These are phyloP conservation scores for Diarsia brunnea DNA, from an alignment of 2,888 invertebrate genomes.

Conservation along the genomic window DNA sequence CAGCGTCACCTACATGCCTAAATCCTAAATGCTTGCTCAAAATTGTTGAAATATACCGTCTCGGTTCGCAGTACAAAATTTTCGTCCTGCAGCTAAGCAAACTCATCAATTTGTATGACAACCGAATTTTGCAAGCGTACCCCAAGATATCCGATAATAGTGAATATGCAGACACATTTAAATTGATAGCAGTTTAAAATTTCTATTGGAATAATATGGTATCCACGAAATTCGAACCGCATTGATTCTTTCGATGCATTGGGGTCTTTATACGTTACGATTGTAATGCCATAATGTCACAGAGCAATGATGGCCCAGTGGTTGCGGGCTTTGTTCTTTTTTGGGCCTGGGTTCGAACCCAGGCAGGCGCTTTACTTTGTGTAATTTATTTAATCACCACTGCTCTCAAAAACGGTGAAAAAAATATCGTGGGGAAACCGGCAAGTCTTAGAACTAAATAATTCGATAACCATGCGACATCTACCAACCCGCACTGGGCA, in stretches of 20 bases:
- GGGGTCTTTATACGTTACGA: slow-evolving; percentile 35
- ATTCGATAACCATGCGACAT: too few species aligned
- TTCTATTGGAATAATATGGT: slow-evolving; percentile 52
- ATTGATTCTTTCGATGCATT: slow-evolving; percentile 61
- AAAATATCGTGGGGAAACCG: too few species aligned
- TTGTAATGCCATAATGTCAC: not conserved
- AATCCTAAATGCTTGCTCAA: not conserved
- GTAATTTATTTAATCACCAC: too few species aligned
- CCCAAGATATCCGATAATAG: slow-evolving; percentile 31
- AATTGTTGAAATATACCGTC: not conserved
- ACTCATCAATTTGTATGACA: slow-evolving; percentile 11
- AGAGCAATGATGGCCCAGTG: too few species aligned
- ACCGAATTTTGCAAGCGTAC: slow-evolving; percentile 10
- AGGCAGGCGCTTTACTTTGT: too few species aligned
- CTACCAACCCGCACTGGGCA: too few species aligned
- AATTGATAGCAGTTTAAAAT: slow-evolving; percentile 63
- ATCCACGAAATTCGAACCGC: slow-evolving; percentile 55
- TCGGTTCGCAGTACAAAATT: not conserved
- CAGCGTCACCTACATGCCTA: too few species aligned
- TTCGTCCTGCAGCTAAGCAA: not conserved
- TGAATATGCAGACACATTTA: slow-evolving; percentile 63
- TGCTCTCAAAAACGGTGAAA: too few species aligned
- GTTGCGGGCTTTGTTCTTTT: too few species aligned
- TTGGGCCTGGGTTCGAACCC: too few species aligned
- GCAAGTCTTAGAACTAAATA: too few species aligned